Base-by-base conservation (phyloP, 2,888 invertebrate species). In the Eupithecia subfuscata region DNA sequence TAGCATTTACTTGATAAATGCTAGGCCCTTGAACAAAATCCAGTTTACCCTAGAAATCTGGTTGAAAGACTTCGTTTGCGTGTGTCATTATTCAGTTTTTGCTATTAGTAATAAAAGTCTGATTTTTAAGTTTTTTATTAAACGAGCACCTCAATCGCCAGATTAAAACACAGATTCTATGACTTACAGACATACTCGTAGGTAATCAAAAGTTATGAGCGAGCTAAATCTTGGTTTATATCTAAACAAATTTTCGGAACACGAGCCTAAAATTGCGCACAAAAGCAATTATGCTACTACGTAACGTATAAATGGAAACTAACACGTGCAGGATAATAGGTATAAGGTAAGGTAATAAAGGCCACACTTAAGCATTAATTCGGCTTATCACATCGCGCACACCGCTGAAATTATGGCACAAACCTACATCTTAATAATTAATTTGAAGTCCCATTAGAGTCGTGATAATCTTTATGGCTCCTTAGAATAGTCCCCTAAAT, bases 401-500 rank as follows among this genome's bases (percentile, higher is more conserved):
- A 73, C 72, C 71, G 72, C 76, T 78, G 40, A 79, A 78, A 80
- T 81, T 79, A 81, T 78, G 74, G 78, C 79, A 60, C 79, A 84
- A 84, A 86, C 84, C 84, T 83, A 85, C 82, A 86, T 87, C 86
- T 88, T 86, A 91, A 91, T 91, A 90, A 92, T 89, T 92, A 92
- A 93, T 91, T 92, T 89, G 85, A 70, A 81, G 82, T 82, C 82
- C 90, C 92, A 92, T 93, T 92, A 92, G 87, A 81, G 83, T 87
- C 82, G 86, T 86, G 90, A 77, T 93, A 90, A 92, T 91, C 92
- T 92, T 91, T 90, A 92, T 87, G 89, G 88, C 87, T 89, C 87
- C 89, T 87, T 83, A 84, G 86, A 84, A 84, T 82, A 87, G 86
- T 84, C 82, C 82, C 81, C 85, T 91, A 89, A 90, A 91, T 91